phyloP scores from a whole-genome alignment of 2,797 vertebrate species.

The Paratrypauchen microcephalus region DNA sequence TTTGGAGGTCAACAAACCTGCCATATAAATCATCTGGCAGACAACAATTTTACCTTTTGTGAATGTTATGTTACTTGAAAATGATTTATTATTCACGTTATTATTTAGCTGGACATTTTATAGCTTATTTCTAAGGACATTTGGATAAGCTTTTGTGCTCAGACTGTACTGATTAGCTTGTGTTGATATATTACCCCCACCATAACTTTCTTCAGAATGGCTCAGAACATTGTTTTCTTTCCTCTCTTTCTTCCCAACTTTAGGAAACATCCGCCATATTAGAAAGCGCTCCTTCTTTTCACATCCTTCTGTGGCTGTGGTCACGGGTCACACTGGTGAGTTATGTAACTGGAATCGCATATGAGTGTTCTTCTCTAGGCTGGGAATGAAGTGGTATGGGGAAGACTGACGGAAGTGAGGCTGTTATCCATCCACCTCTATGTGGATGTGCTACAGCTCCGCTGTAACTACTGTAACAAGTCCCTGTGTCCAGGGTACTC shows the following conservation, averaged over 20 bases:
- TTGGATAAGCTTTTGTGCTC: neutral
- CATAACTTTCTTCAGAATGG: conserved; percentile 1
- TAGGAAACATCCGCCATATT: conserved; percentile 60
- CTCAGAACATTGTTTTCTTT: conserved; percentile 36
- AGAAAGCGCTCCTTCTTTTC: conserved; percentile 68
- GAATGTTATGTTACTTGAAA: neutral
- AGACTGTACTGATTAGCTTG: neutral
- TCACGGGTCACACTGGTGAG: conserved; percentile 56
- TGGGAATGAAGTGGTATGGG: conserved; percentile 8
- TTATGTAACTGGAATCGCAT: conserved; percentile 38
- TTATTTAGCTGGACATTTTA: neutral
- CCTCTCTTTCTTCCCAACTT: conserved; percentile 43
- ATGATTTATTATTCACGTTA: neutral
- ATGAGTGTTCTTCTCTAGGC: conserved; percentile 17
- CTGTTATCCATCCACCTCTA: neutral
- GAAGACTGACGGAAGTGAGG: no score
- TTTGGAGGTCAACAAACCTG: neutral
- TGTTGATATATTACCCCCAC: neutral
- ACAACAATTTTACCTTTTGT: no score
- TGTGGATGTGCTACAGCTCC: conserved; percentile 1
- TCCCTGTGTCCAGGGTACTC: conserved; percentile 33
- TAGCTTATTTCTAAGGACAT: neutral
- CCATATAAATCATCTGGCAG: no score
- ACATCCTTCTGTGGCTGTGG: conserved; percentile 49
- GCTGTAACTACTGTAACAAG: conserved; percentile 21